Conservation (phyloP, 2,797 vertebrate species). For the Macroramphosus scolopax region DNA sequence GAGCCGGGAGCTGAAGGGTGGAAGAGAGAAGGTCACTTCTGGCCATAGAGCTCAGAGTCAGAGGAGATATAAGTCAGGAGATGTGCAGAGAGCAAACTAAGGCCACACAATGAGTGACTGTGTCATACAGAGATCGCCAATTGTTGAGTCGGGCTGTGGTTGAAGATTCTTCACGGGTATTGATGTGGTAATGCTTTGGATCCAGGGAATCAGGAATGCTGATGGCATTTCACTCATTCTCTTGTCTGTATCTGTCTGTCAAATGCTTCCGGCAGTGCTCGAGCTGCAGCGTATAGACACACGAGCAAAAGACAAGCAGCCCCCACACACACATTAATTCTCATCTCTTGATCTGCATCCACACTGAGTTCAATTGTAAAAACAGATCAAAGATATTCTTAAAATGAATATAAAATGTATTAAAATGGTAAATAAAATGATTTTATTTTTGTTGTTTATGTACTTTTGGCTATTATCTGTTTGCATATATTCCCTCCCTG, state of each 20-base stretch:
- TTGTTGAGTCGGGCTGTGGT: conserved; percentile 36
- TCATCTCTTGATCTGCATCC: too few species aligned
- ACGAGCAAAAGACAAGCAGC: too few species aligned
- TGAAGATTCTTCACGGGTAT: conserved; percentile 39
- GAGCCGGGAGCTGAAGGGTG: conserved; percentile 34
- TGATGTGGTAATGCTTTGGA: conserved; percentile 49
- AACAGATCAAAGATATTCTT: too few species aligned
- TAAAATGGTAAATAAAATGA: too few species aligned
- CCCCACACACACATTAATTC: too few species aligned
- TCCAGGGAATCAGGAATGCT: conserved; percentile 56
- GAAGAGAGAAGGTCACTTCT: conserved; percentile 61
- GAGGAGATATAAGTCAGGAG: conserved; percentile 52
- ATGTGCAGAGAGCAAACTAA: conserved; percentile 38
- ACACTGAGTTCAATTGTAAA: too few species aligned
- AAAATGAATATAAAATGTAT: too few species aligned
- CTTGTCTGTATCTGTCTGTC: conserved; percentile 20
- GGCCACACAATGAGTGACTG: conserved; percentile 62
- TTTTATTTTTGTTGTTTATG: too few species aligned
- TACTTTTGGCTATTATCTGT: too few species aligned
- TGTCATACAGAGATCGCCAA: conserved; percentile 55
- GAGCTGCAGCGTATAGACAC: too few species aligned
- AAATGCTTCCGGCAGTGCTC: conserved; percentile 2
- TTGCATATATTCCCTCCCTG: neutral
- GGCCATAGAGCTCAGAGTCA: conserved; percentile 32
- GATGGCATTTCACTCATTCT: conserved; percentile 34